phyloP scores from a whole-genome alignment of 2,113 vertebrate genomes.

The Smithornis capensis region DNA sequence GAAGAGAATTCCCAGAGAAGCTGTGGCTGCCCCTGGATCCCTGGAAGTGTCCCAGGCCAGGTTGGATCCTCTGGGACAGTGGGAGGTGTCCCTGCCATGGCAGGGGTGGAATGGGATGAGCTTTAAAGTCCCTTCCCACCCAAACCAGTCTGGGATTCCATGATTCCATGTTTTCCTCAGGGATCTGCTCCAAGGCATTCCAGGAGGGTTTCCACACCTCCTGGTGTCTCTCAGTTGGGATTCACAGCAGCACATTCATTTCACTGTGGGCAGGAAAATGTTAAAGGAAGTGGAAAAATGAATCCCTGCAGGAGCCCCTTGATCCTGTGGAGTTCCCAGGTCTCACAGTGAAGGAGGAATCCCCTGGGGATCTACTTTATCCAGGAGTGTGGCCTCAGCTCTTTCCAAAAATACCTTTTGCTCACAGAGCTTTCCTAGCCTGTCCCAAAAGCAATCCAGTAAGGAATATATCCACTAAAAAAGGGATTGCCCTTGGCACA shows the following conservation, averaged over 20 bases:
- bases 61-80: neutral
- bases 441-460: too few species aligned
- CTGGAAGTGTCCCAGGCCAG: neutral
- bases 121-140: neutral
- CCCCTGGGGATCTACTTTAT: fast-evolving
- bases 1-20: neutral
- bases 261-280: neutral
- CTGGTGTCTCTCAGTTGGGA: fast-evolving
- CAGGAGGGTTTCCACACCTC: neutral
- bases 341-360: neutral
- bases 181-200: neutral
- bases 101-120: neutral
- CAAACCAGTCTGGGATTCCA: neutral
- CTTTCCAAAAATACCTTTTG: neutral
- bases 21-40: neutral
- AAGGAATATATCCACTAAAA: neutral
- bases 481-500: neutral
- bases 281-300: too few species aligned
- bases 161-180: neutral
- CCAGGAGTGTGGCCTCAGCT: neutral
- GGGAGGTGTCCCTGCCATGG: neutral
- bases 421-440: neutral
- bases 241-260: neutral
- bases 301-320: fast-evolving
- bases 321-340: fast-evolving